Evolutionary conservation across 2,797 vertebrate genomes (phyloP).

Genomic region (Telmatherina bonti): DNA sequence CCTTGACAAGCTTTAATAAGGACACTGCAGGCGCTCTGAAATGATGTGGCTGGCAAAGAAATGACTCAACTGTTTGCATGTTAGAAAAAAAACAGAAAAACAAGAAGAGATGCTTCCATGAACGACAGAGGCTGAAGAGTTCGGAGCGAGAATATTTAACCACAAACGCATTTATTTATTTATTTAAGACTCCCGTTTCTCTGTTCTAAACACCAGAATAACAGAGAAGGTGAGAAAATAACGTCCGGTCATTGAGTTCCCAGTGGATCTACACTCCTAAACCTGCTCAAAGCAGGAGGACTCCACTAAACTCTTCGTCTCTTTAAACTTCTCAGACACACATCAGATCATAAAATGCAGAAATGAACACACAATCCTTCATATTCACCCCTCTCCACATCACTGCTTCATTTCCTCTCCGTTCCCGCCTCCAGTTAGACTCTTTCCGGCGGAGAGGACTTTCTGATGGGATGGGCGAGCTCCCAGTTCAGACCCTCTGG

Average conservation of each 20-base stretch:
- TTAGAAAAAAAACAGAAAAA: slow-evolving; percentile 10
- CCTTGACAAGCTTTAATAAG: slow-evolving; percentile 37
- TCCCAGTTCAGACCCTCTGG: not conserved
- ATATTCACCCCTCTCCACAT: not conserved
- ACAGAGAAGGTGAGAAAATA: slow-evolving; percentile 34
- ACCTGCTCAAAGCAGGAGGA: slow-evolving; percentile 9
- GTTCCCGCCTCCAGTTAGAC: not conserved
- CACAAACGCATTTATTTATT: not conserved
- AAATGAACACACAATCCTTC: not conserved
- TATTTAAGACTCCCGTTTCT: too few species aligned
- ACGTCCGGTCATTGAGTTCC: slow-evolving; percentile 25
- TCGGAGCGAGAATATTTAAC: not conserved
- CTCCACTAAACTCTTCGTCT: not conserved
- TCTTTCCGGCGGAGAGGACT: slow-evolving; percentile 5
- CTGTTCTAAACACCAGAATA: slow-evolving; percentile 15
- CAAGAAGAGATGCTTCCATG: not conserved
- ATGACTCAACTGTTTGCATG: not conserved
- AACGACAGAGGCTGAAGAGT: not conserved
- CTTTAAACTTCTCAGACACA: not conserved
- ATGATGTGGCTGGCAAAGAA: slow-evolving; percentile 23
- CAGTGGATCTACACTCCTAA: slow-evolving; percentile 6
- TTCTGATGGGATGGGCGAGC: slow-evolving; percentile 1
- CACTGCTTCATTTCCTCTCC: not conserved
- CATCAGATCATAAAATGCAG: not conserved
- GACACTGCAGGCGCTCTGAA: slow-evolving; percentile 3